A percentile compares a stretch with the other conserved stretches of the same genome.
Evolutionary conservation across 2,797 vertebrate species (phyloP).

Genomic region (Syngnathus acus): DNA sequence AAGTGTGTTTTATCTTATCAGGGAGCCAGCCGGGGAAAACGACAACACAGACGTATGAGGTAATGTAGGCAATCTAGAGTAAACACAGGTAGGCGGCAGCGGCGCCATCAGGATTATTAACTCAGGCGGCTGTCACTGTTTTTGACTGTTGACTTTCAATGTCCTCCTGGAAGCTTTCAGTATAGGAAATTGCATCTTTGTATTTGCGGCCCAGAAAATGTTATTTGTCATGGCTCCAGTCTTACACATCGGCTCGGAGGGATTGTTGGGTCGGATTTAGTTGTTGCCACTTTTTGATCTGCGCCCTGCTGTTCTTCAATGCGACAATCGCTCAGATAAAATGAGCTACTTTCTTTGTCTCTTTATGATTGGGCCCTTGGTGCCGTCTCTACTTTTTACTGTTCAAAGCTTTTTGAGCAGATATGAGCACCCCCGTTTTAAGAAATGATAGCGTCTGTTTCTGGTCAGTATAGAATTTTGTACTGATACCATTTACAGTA

Average conservation of each 20-base stretch:
- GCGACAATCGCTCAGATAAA: conserved; percentile 35
- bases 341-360: conserved; percentile 30
- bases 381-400: conserved; percentile 18
- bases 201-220: conserved; percentile 37
- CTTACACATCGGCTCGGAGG: conserved; percentile 41
- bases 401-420: conserved; percentile 13
- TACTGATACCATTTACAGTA: conserved; percentile 1
- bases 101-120: conserved; percentile 52
- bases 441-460: conserved; percentile 20
- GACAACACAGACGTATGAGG: conserved; percentile 49
- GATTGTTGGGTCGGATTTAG: conserved; percentile 44
- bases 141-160: conserved; percentile 31
- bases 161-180: conserved; percentile 32
- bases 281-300: conserved; percentile 34
- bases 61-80: conserved; percentile 35
- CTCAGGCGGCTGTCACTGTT: conserved; percentile 42
- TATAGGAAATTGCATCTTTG: conserved; percentile 43
- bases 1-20: conserved; percentile 59
- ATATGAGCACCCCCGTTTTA: conserved; percentile 5
- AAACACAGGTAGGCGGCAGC: conserved; percentile 9
- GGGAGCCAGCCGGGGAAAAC: conserved; percentile 44
- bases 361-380: conserved; percentile 16
- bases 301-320: conserved; percentile 25
- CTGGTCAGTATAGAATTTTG: conserved; percentile 1
- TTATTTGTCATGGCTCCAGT: conserved; percentile 51